Evolutionary conservation across 2,888 invertebrate genomes (phyloP), one percentile per base, ranked within the genome.

Genomic region (Campoplex nolae): DNA sequence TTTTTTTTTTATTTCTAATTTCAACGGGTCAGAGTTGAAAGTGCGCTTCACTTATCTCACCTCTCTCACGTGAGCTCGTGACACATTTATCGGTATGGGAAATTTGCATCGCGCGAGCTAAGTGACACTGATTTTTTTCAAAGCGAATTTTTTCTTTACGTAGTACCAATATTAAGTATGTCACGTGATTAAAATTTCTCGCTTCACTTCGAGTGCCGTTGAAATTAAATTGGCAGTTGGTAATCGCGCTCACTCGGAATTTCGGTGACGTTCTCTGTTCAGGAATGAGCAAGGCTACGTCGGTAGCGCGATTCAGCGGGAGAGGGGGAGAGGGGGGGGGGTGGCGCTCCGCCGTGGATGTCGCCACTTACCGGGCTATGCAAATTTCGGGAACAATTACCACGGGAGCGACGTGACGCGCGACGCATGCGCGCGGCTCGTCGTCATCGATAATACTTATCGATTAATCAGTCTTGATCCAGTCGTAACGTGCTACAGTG

Each of bases 41-140:
- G 67, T 70, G 28, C 70, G 11, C 79, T 75, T 48, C 58, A 75
- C 32, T 28, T 75, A 51, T 71, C 56, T 51, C 13, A 76, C 68
- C n/a, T 48, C 16, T 48, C 48, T 48, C 3, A 18, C 23, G 0
- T 16, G 28, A 16, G 62, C 76, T 65, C 76, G 76, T 65, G 71
- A 71, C 62, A 62, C 48, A 65, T 76, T 76, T 76, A 32, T 62
- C 48, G 62, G 38, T 11, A 45, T 28, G 28, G 23, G 62, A 76
- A 65, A 56, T 58, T 42, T 56, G 62, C 45, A 62, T 62, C 28
- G 28, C 13, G 42, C 13, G 3, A 35, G 51, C 18, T 51, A 48
- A 71, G 11, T n/a, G 51, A 28, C 71, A 8, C 23, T 42, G 4
- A 18, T 51, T 23, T n/a, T 28, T 45, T 13, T 23, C 6, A 4